Percentiles rank a stretch among this genome's conserved stretches.
Evolutionary conservation across 1,140 invertebrate genomes (phyloP).

Genomic region (Drosophila aff.): DNA sequence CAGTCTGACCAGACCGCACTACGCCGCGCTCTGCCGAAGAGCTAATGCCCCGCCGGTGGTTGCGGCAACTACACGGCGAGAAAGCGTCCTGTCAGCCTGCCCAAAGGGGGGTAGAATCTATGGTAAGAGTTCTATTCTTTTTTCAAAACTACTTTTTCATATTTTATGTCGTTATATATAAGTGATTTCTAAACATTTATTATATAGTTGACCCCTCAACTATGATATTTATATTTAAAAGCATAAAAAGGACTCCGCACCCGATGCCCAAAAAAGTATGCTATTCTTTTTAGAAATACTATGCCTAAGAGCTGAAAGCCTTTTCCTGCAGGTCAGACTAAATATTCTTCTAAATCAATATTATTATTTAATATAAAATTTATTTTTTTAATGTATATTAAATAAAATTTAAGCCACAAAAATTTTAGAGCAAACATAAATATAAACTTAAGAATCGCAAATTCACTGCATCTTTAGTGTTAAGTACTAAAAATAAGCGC

Average conservation of each 20-base stretch:
- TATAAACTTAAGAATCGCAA: neutral
- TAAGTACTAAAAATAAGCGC: neutral
- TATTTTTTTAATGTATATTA: too few species aligned
- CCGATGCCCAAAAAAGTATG: conserved; percentile 1
- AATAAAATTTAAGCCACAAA: neutral
- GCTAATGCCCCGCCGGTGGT: conserved; percentile 49
- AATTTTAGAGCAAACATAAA: too few species aligned
- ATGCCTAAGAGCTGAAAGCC: too few species aligned
- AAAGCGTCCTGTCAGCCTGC: neutral
- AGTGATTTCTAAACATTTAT: neutral
- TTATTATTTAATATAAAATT: neutral
- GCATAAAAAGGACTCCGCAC: too few species aligned
- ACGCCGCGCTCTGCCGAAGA: conserved; percentile 50
- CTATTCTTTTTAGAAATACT: neutral
- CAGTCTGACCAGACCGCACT: conserved; percentile 69
- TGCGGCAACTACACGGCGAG: conserved; percentile 25
- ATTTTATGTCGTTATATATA: neutral
- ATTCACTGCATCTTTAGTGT: neutral
- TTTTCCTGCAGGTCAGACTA: neutral
- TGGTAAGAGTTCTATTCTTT: neutral
- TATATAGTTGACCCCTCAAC: neutral
- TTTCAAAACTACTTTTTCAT: neutral
- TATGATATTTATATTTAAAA: neutral
- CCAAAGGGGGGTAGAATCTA: neutral
- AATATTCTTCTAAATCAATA: neutral